Conservation (phyloP, 2,888 invertebrate genomes). For the Campopleginae sp. region DNA sequence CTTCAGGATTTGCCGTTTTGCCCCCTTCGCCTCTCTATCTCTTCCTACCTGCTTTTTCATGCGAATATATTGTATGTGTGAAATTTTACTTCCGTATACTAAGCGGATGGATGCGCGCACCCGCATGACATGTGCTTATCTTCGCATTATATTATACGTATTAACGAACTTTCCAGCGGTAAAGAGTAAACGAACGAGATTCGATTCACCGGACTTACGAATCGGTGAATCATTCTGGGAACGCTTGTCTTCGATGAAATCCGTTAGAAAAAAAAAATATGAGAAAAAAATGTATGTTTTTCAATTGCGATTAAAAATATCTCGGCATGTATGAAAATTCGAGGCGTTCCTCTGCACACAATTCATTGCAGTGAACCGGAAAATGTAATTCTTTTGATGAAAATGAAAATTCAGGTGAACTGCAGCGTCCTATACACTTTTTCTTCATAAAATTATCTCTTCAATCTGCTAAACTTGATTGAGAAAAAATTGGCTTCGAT, state of each 20-base stretch:
- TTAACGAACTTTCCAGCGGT: slow-evolving; percentile 60
- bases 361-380: neutral
- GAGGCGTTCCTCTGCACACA: neutral
- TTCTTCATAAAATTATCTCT: neutral
- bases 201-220: slow-evolving; percentile 12
- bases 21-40: neutral
- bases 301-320: neutral
- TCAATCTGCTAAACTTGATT: neutral
- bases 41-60: neutral
- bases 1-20: slow-evolving; percentile 24
- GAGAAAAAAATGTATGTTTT: neutral
- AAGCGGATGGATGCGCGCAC: slow-evolving; percentile 46
- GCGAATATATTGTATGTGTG: slow-evolving; percentile 15
- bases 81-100: slow-evolving; percentile 63
- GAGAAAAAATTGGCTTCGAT: neutral
- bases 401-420: neutral
- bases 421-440: neutral
- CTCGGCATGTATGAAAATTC: neutral
- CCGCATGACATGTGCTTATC: slow-evolving; percentile 57
- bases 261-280: neutral
- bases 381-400: neutral
- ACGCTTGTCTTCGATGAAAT: neutral
- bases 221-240: slow-evolving; percentile 5
- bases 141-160: slow-evolving; percentile 60
- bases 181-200: slow-evolving; percentile 57